These are phyloP conservation scores for Antheraea pernyi DNA, from an alignment of 1,140 invertebrate species.

Conservation along the genomic window DNA sequence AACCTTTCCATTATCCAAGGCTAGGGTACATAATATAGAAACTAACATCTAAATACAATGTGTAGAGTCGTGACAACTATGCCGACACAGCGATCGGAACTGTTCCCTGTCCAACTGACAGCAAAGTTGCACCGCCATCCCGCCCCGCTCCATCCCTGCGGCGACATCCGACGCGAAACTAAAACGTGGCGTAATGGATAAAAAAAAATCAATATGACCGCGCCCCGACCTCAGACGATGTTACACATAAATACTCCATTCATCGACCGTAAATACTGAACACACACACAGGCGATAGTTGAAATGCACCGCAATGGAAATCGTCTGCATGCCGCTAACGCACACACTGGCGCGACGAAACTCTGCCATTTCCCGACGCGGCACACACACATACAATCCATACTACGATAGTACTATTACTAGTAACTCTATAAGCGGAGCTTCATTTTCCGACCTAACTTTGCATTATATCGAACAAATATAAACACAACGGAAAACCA, in stretches of 20 bases:
- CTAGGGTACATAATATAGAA: too few species aligned
- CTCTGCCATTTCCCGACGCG: not conserved
- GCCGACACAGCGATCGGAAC: not conserved
- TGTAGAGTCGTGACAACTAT: too few species aligned
- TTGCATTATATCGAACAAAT: conserved; percentile 9
- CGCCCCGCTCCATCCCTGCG: not conserved
- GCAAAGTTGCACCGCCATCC: conserved; percentile 6
- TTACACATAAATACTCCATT: conserved; percentile 35
- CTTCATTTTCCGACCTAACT: conserved; percentile 70
- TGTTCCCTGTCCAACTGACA: conserved; percentile 19
- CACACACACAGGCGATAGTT: not conserved
- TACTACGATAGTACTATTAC: conserved; percentile 68
- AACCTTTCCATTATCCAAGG: too few species aligned
- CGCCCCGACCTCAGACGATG: conserved; percentile 29
- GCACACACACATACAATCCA: conserved; percentile 27
- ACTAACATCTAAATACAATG: too few species aligned
- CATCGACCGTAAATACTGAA: conserved; percentile 40
- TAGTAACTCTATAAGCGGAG: conserved; percentile 68
- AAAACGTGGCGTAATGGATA: conserved; percentile 21
- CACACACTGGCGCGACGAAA: conserved; percentile 9
- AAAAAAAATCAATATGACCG: conserved; percentile 48
- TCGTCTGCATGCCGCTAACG: not conserved
- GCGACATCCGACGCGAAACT: conserved; percentile 15
- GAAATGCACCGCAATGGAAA: not conserved
- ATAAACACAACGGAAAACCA: not conserved